phyloP scores from a whole-genome alignment of 2,797 vertebrate genomes.

The Sparus aurata region DNA sequence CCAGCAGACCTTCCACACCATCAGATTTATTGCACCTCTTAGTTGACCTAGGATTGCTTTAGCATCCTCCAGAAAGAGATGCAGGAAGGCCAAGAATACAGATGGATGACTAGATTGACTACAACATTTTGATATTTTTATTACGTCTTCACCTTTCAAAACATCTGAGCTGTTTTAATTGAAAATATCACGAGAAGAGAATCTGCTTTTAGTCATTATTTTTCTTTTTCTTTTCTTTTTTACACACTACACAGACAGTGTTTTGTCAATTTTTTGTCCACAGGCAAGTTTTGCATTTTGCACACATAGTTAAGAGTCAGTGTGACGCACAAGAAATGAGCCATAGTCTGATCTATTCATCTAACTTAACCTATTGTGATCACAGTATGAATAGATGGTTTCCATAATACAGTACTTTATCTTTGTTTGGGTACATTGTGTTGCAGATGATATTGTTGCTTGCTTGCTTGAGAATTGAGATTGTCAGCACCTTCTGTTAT shows the following conservation, averaged over 20 bases:
- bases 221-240: background rate
- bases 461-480: background rate
- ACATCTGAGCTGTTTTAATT: background rate
- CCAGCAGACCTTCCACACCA: conserved; percentile 22
- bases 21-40: conserved; percentile 22
- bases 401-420: conserved; percentile 3
- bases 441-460: background rate
- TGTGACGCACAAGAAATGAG: conserved; percentile 23
- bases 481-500: conserved; percentile 13
- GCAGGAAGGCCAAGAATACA: conserved; percentile 14
- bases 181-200: background rate
- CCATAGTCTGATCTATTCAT: background rate
- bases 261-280: background rate
- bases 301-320: background rate
- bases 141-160: background rate
- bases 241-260: background rate
- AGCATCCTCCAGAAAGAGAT: conserved; percentile 19
- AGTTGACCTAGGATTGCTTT: conserved; percentile 14
- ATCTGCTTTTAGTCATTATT: background rate
- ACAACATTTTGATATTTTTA: background rate
- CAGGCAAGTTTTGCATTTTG: background rate
- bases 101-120: background rate
- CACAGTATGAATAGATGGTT: background rate
- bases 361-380: conserved; percentile 17
- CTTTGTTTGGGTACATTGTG: conserved; percentile 2